Evolutionary conservation across 2,888 invertebrate species (phyloP).

Genomic region (Heliconius ethilla): DNA sequence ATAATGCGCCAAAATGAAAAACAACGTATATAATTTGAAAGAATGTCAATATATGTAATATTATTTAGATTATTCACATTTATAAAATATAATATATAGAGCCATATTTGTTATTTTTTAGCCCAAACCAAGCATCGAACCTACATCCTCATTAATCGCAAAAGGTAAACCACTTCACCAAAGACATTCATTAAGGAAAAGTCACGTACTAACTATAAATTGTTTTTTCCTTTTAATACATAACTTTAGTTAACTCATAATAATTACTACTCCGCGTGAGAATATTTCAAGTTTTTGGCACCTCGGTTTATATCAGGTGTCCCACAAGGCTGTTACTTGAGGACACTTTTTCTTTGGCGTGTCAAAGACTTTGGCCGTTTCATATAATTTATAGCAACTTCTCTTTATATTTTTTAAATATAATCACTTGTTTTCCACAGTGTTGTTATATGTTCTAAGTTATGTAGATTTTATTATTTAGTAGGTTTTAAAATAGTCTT

Average conservation of each 20-base stretch:
- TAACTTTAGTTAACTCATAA: conserved; percentile 5
- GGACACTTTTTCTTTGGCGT: background rate
- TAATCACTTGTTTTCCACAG: background rate
- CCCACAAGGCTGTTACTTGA: conserved; percentile 5
- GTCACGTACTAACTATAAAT: conserved; percentile 1
- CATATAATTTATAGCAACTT: background rate
- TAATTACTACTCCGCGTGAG: background rate
- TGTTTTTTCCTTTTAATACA: conserved; percentile 12
- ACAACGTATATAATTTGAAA: background rate
- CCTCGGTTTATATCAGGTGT: conserved; percentile 7
- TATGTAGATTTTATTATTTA: background rate
- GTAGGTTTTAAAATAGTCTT: too few relatives aligned
- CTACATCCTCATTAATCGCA: background rate
- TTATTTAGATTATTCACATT: background rate
- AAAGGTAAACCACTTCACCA: background rate
- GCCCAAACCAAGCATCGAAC: background rate
- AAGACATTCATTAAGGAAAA: conserved; percentile 11
- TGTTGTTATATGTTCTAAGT: background rate
- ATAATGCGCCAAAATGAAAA: background rate
- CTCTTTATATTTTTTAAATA: background rate
- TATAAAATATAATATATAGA: background rate
- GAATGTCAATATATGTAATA: background rate
- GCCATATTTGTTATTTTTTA: background rate
- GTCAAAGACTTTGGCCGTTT: background rate
- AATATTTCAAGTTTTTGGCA: conserved; percentile 10